Conservation (phyloP, 2,888 invertebrate species). For the Mylabris sibirica region DNA sequence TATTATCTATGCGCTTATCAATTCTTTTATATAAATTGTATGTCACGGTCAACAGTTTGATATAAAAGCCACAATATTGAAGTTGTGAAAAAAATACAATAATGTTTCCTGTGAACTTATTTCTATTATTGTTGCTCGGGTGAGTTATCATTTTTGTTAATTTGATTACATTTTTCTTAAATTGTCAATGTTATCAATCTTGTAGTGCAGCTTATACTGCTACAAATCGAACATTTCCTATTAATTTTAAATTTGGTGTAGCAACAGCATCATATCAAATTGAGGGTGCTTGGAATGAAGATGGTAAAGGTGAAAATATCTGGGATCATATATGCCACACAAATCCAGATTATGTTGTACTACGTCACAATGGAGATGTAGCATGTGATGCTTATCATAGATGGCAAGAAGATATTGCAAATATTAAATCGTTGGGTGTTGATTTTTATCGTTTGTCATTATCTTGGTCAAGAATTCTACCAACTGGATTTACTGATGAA, state of each 20-base stretch:
- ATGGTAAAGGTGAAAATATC: slow-evolving; percentile 68
- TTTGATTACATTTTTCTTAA: neutral
- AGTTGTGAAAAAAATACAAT: too few species aligned
- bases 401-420: slow-evolving; percentile 67
- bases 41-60: too few species aligned
- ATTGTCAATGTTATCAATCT: neutral
- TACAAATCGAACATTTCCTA: slow-evolving; percentile 40
- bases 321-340: slow-evolving; percentile 64
- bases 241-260: slow-evolving; percentile 52
- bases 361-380: slow-evolving; percentile 66
- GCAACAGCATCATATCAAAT: slow-evolving; percentile 56
- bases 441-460: slow-evolving; percentile 69
- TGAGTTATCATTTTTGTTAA: neutral
- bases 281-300: slow-evolving; percentile 57
- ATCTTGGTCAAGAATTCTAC: slow-evolving; percentile 74
- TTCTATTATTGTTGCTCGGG: neutral
- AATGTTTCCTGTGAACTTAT: too few species aligned
- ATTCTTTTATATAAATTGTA: too few species aligned
- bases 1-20: too few species aligned
- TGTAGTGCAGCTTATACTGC: neutral
- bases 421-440: slow-evolving; percentile 66
- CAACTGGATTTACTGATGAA: slow-evolving; percentile 66
- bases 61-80: too few species aligned
- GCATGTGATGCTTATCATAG: slow-evolving; percentile 73
- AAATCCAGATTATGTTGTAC: slow-evolving; percentile 60